A percentile compares a stretch with the other conserved stretches of the same genome.
Conservation (phyloP, 2,888 invertebrate genomes). For the Acronicta leporina region DNA sequence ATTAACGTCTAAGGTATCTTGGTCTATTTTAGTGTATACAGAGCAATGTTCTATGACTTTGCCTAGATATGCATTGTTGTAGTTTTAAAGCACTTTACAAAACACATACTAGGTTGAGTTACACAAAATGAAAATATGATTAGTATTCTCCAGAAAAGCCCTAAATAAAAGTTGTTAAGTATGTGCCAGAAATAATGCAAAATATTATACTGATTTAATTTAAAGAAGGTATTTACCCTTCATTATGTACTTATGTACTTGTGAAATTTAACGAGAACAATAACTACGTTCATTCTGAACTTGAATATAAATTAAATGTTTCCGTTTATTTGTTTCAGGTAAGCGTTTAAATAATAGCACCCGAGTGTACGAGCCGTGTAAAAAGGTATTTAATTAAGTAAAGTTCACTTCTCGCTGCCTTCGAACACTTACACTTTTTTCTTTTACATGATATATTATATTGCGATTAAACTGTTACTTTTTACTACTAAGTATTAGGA, state of each 20-base stretch:
- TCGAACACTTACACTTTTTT: conserved; percentile 9
- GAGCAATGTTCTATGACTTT: not conserved
- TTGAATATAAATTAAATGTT: conserved; percentile 45
- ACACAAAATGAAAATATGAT: too few relatives aligned
- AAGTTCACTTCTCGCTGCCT: conserved; percentile 24
- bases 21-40: not conserved
- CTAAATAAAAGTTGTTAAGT: too few relatives aligned
- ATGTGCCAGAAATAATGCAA: not conserved
- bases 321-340: conserved; percentile 69
- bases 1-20: not conserved
- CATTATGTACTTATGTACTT: conserved; percentile 10
- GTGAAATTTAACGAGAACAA: conserved; percentile 6
- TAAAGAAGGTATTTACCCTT: not conserved
- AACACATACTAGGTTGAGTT: too few relatives aligned
- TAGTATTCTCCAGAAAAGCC: too few relatives aligned
- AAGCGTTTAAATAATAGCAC: conserved; percentile 61
- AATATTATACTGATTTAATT: conserved; percentile 4
- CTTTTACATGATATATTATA: not conserved
- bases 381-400: conserved; percentile 58
- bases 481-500: too few relatives aligned
- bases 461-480: not conserved
- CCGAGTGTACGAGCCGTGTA: conserved; percentile 39
- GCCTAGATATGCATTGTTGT: not conserved
- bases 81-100: too few relatives aligned
- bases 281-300: conserved; percentile 21